These are phyloP conservation scores for Podilymbus podiceps DNA, from an alignment of 2,113 vertebrate genomes.

Conservation along the genomic window DNA sequence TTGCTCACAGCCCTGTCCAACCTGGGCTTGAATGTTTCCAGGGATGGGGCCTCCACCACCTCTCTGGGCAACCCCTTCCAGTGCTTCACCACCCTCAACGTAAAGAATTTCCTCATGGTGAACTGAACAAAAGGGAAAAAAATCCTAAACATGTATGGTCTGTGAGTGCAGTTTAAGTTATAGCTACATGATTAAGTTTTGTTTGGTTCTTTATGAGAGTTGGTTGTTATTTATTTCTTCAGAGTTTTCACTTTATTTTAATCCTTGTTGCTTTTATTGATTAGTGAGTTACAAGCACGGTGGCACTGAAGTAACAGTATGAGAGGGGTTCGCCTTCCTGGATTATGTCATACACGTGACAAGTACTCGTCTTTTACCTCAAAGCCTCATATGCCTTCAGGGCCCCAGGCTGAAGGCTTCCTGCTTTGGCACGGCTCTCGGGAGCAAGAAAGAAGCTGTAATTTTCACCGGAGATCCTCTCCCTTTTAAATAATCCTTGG, in stretches of 20 bases:
- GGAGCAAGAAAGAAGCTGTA: not conserved
- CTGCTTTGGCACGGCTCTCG: not conserved
- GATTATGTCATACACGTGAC: fast-evolving
- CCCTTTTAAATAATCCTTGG: not conserved
- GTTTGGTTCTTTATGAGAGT: not conserved
- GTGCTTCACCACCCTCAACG: no score
- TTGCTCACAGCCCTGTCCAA: no score
- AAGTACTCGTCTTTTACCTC: not conserved
- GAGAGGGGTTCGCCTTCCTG: not conserved
- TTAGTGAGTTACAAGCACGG: not conserved
- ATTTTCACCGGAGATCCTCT: not conserved
- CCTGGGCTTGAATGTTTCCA: no score
- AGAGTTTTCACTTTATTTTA: not conserved
- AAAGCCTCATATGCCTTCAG: not conserved
- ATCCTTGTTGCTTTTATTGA: not conserved
- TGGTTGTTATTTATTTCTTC: not conserved
- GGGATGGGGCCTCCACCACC: no score
- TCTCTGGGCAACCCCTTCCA: no score
- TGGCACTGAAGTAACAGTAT: not conserved
- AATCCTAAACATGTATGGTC: not conserved
- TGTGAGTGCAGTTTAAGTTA: not conserved
- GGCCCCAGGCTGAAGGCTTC: not conserved
- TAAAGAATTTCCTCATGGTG: not conserved
- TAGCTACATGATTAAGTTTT: not conserved
- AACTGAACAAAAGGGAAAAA: not conserved